A percentile compares a stretch with the other conserved stretches of the same genome.
Conservation (phyloP, 2,113 vertebrate genomes). For the Xiphophorus hellerii region DNA sequence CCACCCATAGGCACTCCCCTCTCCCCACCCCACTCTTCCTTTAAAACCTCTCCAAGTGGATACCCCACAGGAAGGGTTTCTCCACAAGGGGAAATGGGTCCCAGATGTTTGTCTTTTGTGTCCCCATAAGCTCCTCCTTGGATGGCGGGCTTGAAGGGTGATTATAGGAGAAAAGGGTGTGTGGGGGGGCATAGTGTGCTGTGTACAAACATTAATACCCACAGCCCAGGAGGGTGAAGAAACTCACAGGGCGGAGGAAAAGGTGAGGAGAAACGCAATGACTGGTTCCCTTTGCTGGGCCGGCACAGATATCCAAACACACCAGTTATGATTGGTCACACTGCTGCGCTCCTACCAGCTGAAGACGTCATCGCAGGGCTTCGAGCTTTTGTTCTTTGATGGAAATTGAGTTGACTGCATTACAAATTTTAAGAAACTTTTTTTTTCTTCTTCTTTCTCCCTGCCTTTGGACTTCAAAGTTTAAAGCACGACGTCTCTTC, state of each 20-base stretch:
- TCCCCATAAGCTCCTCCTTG: slow-evolving; percentile 70
- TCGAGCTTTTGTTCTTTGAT: slow-evolving; percentile 35
- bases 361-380: slow-evolving; percentile 30
- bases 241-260: slow-evolving; percentile 65
- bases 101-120: slow-evolving; percentile 79
- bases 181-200: slow-evolving; percentile 12
- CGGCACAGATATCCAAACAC: slow-evolving; percentile 64
- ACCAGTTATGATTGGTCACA: slow-evolving; percentile 60
- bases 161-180: slow-evolving; percentile 14
- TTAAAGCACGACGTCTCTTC: slow-evolving; percentile 37
- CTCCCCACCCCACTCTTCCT: slow-evolving; percentile 34
- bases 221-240: slow-evolving; percentile 56
- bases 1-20: slow-evolving; percentile 34
- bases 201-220: slow-evolving; percentile 66
- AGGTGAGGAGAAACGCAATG: slow-evolving; percentile 67
- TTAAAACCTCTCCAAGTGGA: slow-evolving; percentile 73
- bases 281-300: slow-evolving; percentile 59
- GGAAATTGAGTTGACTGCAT: slow-evolving; percentile 72
- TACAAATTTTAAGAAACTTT: slow-evolving; percentile 57
- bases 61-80: slow-evolving; percentile 82
- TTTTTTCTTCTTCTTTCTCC: neutral
- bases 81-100: slow-evolving; percentile 79
- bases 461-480: slow-evolving; percentile 61
- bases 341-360: slow-evolving; percentile 33
- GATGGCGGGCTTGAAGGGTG: slow-evolving; percentile 67